Conservation (phyloP, 1,140 invertebrate genomes). For the Anagrus nilaparvatae region DNA sequence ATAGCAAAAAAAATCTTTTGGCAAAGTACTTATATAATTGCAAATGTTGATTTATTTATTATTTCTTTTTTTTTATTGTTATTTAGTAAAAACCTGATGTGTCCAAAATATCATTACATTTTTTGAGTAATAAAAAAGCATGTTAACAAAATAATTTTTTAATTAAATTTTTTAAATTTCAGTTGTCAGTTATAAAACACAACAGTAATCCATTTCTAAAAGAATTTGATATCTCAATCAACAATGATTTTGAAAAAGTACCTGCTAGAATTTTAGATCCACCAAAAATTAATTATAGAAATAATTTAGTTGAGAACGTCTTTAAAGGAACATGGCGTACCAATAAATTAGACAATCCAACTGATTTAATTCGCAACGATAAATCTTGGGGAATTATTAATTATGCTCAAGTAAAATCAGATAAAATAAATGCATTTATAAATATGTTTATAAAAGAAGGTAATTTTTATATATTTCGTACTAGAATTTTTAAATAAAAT, state of each 20-base stretch:
- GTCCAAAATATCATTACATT: too few relatives aligned
- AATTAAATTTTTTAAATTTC: too few relatives aligned
- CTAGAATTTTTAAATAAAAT: neutral
- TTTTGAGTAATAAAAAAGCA: too few relatives aligned
- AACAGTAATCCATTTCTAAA: constrained; percentile 40
- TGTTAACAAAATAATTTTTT: too few relatives aligned
- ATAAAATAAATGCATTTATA: too few relatives aligned
- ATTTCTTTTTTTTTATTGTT: too few relatives aligned
- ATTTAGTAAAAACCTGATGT: too few relatives aligned
- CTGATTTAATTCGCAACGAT: constrained; percentile 11
- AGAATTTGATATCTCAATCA: constrained; percentile 51
- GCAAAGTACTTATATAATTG: too few relatives aligned
- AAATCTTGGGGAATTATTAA: constrained; percentile 42
- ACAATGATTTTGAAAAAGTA: constrained; percentile 44
- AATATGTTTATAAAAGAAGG: neutral
- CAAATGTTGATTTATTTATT: too few relatives aligned
- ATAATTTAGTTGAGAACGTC: constrained; percentile 16
- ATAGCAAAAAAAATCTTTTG: too few relatives aligned
- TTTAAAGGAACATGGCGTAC: constrained; percentile 41
- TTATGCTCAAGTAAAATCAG: too few relatives aligned
- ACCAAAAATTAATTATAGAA: constrained; percentile 46
- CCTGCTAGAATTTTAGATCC: constrained; percentile 46
- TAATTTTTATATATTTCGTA: constrained; percentile 7
- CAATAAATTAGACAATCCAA: constrained; percentile 26
- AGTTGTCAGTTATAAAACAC: too few relatives aligned